Base-by-base conservation (phyloP, 1,140 invertebrate species). In the Lepidurus apus region DNA sequence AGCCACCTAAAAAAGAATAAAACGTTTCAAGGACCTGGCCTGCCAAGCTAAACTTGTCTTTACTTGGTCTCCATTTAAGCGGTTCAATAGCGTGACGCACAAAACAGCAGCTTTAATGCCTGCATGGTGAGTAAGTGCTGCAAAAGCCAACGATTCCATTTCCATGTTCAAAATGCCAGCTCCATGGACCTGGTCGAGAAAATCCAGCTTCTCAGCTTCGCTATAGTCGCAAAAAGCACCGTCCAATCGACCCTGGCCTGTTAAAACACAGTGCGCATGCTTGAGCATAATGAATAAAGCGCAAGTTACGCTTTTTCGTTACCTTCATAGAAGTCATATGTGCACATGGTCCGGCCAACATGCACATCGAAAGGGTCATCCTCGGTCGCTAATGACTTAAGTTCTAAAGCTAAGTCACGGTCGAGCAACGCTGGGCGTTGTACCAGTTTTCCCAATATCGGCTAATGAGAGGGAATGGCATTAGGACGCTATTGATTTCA, bases 241-340 rank as follows among this genome's bases (percentile, higher is more conserved):
- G 85, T 99, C 97, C 79, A 98, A 85, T 78, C 98, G 89, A 4
- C 93, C 97, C 87, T 98, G 95, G 9, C 92, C 90, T 91, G 75
- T 26, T 17, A 26, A 47, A 81, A 82, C 11, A 53, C 24, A 74
- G 44, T 76, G 74, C 5, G 11, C 73, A 42, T 73, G 13, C 77
- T 34, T 34, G 34, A 34, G 34, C 34, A 3, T 34, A 34, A 24
- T 24, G 21, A 24, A 34, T 34, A 34, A 34, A 34, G 34, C 34
- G 3, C 34, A 76, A 77, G 11, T 34, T 80, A 42, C 24, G n/a
- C 75, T 42, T 75, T 74, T 13, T 1, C 73, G 79, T 80, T 84
- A 93, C 93, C 96, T 90, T 99, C 97, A 85, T 99, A 99, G 85
- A 99, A 99, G 85, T 99, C 97, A 82, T 95, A 91, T 7, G 96